These are phyloP conservation scores for Pelvicachromis taeniatus DNA, from an alignment of 2,113 vertebrate species.

Conservation along the genomic window DNA sequence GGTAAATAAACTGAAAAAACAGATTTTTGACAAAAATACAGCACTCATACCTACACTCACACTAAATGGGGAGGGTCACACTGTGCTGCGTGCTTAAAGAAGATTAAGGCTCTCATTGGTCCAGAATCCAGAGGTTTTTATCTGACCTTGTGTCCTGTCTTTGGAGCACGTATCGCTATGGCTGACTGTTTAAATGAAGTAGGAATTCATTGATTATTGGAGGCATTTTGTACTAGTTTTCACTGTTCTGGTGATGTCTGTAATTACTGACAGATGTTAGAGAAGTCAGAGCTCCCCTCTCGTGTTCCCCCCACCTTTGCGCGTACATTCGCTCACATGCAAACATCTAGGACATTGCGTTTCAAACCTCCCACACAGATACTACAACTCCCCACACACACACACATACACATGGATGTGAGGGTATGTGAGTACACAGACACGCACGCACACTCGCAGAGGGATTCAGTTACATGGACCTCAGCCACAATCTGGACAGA, in stretches of 20 bases:
- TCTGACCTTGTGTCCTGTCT: neutral
- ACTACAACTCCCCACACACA: constrained; percentile 15
- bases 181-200: neutral
- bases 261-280: constrained; percentile 68
- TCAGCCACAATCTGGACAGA: constrained; percentile 63
- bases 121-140: neutral
- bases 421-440: neutral
- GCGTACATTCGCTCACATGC: neutral
- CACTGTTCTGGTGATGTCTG: constrained; percentile 51
- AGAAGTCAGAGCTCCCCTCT: constrained; percentile 38
- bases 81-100: neutral
- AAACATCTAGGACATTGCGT: constrained; percentile 36
- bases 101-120: neutral
- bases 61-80: neutral
- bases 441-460: neutral
- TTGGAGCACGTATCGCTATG: neutral
- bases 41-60: neutral
- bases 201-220: constrained; percentile 12
- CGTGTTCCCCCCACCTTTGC: neutral
- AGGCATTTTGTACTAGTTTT: constrained; percentile 31
- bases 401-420: neutral
- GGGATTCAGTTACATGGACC: constrained; percentile 67
- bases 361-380: constrained; percentile 67
- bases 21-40: neutral
- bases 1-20: neutral